phyloP scores from a whole-genome alignment of 2,797 vertebrate species.

The Rousettus madagascariensis region DNA sequence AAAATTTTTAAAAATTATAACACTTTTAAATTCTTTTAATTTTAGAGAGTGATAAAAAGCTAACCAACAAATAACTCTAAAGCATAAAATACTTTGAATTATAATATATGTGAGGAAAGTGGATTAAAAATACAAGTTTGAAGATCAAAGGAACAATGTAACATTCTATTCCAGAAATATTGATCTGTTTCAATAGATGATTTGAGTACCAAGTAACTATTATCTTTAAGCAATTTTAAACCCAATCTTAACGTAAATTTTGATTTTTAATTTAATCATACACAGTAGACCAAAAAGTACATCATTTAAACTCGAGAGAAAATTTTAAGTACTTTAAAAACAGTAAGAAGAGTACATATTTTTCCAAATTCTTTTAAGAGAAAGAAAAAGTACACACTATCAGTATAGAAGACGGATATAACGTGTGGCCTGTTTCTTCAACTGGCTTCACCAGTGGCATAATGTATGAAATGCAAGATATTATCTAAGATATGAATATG shows the following conservation, averaged over 20 bases:
- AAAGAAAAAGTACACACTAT: neutral
- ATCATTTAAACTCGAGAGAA: neutral
- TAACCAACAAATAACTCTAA: neutral
- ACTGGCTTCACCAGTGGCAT: neutral
- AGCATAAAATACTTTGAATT: neutral
- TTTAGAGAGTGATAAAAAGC: neutral
- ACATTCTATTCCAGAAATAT: neutral
- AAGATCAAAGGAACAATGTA: neutral
- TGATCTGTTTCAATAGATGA: neutral
- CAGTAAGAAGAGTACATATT: neutral
- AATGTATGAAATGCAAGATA: neutral
- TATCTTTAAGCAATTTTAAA: neutral
- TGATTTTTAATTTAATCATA: neutral
- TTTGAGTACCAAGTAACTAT: neutral
- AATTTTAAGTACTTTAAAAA: neutral
- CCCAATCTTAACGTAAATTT: neutral
- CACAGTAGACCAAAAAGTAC: neutral
- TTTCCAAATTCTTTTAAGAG: neutral
- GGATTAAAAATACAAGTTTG: neutral
- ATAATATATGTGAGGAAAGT: neutral
- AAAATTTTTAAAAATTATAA: neutral
- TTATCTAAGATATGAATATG: neutral
- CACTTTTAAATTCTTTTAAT: slow-evolving; percentile 12
- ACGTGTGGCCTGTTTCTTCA: neutral
- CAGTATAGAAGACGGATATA: neutral